A percentile compares a stretch with the other conserved stretches of the same genome.
Evolutionary conservation across 2,797 vertebrate genomes (phyloP).

Genomic region (Carduelis carduelis): DNA sequence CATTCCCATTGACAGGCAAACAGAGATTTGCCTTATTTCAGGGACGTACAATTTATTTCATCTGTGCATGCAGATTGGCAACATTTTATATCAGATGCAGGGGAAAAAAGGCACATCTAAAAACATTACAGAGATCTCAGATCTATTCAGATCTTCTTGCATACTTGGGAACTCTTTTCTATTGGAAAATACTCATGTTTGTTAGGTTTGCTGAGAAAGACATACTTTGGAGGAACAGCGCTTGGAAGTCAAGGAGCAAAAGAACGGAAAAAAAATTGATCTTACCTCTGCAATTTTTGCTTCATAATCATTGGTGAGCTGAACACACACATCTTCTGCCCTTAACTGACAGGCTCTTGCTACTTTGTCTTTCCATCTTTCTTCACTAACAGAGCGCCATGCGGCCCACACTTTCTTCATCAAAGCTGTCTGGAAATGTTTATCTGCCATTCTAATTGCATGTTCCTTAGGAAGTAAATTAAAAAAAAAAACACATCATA

Average conservation of each 20-base stretch:
- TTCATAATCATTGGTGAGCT: slow-evolving; percentile 87
- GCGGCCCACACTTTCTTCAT: slow-evolving; percentile 87
- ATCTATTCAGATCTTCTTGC: not conserved
- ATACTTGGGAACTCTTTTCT: not conserved
- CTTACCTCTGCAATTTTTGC: slow-evolving; percentile 85
- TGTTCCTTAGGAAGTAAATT: slow-evolving; percentile 70
- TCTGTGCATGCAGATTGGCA: not conserved
- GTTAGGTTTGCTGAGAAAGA: not conserved
- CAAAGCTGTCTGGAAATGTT: slow-evolving; percentile 81
- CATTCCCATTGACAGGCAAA: not conserved
- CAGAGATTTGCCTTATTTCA: not conserved
- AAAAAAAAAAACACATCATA: not conserved
- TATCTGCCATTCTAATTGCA: slow-evolving; percentile 76
- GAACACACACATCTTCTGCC: slow-evolving; percentile 88
- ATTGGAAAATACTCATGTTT: not conserved
- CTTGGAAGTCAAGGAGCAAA: not conserved
- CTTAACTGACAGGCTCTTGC: slow-evolving; percentile 86
- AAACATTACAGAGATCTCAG: not conserved
- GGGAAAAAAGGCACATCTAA: not conserved
- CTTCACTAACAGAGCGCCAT: slow-evolving; percentile 82
- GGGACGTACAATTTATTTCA: not conserved
- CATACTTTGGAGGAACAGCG: not conserved
- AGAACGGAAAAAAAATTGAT: not conserved
- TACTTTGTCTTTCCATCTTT: slow-evolving; percentile 86
- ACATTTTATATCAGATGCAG: not conserved